Percentiles rank a stretch among this genome's conserved stretches.
These are phyloP conservation scores for Pseudonaja textilis DNA, from an alignment of 2,113 vertebrate genomes.

Conservation along the genomic window DNA sequence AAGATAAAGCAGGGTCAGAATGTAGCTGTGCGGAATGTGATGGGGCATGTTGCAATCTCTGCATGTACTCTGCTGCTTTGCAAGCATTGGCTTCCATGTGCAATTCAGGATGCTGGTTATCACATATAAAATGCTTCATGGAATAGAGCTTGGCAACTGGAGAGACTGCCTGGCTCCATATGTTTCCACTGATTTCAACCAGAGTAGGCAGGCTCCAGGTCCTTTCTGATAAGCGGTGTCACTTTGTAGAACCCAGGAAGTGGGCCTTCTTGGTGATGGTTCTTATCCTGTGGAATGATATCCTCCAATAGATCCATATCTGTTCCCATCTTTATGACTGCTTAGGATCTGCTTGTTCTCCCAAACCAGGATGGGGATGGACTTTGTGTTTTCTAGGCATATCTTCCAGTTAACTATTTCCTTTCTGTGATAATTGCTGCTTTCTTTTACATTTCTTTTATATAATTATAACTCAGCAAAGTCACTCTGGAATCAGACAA, in stretches of 20 bases:
- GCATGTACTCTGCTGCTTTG: neutral
- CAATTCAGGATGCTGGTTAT: neutral
- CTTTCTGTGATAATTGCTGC: neutral
- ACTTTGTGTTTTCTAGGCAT: neutral
- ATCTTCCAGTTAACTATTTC: neutral
- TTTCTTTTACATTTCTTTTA: neutral
- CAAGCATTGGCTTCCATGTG: neutral
- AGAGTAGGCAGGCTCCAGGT: neutral
- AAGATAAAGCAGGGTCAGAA: neutral
- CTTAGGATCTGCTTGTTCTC: neutral
- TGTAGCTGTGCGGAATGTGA: neutral
- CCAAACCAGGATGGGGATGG: neutral
- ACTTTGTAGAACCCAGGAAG: neutral
- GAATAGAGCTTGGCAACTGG: neutral
- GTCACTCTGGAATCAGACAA: neutral
- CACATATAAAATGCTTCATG: neutral
- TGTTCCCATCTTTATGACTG: neutral
- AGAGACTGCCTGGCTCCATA: neutral
- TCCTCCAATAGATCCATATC: neutral
- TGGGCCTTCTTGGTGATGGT: neutral
- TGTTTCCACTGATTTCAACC: neutral
- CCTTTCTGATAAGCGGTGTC: neutral
- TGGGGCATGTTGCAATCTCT: neutral
- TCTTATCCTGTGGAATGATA: neutral
- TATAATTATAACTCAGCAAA: neutral